These are phyloP conservation scores for Lycocerus yunnanus DNA, from an alignment of 2,888 invertebrate species.

Conservation along the genomic window DNA sequence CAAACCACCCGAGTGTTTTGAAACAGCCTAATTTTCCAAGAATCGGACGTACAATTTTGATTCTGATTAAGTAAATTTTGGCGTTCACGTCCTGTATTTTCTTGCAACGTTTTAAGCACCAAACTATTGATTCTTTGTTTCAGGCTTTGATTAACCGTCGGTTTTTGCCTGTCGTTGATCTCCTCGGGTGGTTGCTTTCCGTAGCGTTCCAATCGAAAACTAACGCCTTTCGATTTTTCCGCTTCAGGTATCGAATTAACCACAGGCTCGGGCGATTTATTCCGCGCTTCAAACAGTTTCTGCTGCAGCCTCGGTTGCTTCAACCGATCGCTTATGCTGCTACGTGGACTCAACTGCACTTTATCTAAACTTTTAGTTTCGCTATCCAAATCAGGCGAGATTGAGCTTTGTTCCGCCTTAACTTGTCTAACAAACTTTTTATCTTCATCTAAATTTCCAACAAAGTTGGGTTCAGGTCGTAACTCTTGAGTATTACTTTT, in stretches of 20 bases:
- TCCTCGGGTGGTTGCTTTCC: slow-evolving; percentile 8
- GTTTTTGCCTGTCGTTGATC: slow-evolving; percentile 12
- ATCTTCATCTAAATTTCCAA: neutral
- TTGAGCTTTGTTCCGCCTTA: neutral
- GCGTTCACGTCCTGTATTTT: slow-evolving; percentile 73
- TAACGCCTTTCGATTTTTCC: slow-evolving; percentile 21
- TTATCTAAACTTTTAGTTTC: slow-evolving; percentile 15
- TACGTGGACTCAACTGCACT: slow-evolving; percentile 38
- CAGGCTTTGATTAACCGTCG: slow-evolving; percentile 69
- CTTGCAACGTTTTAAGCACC: slow-evolving; percentile 86
- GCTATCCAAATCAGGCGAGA: neutral
- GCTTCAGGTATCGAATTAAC: neutral
- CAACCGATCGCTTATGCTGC: slow-evolving; percentile 49
- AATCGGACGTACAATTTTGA: slow-evolving; percentile 58
- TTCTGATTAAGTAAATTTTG: slow-evolving; percentile 51
- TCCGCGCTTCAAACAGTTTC: slow-evolving; percentile 39
- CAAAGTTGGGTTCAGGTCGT: neutral
- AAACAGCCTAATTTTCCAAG: slow-evolving; percentile 80
- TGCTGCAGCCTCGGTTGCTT: slow-evolving; percentile 51
- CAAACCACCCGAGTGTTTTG: slow-evolving; percentile 83
- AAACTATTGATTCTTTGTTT: slow-evolving; percentile 88
- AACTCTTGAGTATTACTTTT: neutral
- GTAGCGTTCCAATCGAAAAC: slow-evolving; percentile 18
- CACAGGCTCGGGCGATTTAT: neutral
- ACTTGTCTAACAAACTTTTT: neutral